Evolutionary conservation across 2,888 invertebrate species (phyloP), one percentile per base, ranked within the genome.

Genomic region (Eristalinus sepulchralis): DNA sequence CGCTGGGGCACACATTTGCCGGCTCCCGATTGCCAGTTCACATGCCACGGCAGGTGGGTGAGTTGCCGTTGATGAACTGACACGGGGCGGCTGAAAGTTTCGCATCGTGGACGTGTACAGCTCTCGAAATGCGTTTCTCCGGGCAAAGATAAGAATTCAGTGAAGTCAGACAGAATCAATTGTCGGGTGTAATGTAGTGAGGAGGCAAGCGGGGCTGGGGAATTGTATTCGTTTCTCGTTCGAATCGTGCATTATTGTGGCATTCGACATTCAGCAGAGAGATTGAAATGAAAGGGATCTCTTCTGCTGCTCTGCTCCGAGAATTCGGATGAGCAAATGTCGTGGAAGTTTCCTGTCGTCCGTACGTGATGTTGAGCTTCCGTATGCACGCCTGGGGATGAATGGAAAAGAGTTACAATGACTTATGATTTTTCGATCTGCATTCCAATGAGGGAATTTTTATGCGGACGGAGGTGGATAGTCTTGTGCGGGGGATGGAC

Each of bases 161-260:
- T 24, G 63, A 55, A 70, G 60, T 66, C 64, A 84, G 80, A 80
- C 68, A 53, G 73, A 84, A 76, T 67, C 81, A 84, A 84, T 83
- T 60, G 80, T 33, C 76, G 70, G 34, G 66, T 66, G 64, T 76
- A 71, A 71, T 79, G 70, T 84, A 84, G 75, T 71, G 64, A 17
- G 55, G 11, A 70, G 64, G 64, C 47, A 47, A 3, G 73, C 33
- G 62, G 20, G 17, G 17, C 17, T 55, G 39, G 27, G 27, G 27
- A 27, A 27, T 27, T 57, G 62, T 62, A 53, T 57, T 83, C 31
- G 27, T 67, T 64, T 47, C 6, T 39, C 39, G 39, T 39, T 39
- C 75, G 70, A n/a, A 67, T 84, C 81, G 70, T 80, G 70, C 73
- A 75, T 80, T 83, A 73, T 83, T 83, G 68, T 27, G 27, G 27